Base-by-base conservation (phyloP, 2,888 invertebrate genomes). In the Drosophila heteroneura region DNA sequence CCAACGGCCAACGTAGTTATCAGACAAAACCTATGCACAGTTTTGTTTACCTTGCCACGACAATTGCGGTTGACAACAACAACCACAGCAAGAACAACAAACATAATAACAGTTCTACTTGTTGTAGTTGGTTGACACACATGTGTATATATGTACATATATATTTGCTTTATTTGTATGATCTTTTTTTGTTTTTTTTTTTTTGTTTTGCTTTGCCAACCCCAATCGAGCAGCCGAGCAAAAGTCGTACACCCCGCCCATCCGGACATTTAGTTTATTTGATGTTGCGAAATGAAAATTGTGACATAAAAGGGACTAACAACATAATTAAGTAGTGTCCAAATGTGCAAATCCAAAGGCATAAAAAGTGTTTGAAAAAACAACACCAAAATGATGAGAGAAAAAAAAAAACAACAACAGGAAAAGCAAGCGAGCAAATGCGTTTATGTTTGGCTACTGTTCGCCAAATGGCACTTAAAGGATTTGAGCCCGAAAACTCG, bases 221-320 rank as follows among this genome's bases (percentile, higher is more conserved):
- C 59, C 69, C 49, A 39, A 52, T 28, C 30, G 39, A 39, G 49
- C 52, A 61, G 44, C 47, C 56, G 26, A 73, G 74, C 58, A 57
- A 62, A 63, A 61, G 62, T 63, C 47, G 61, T 47, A 3, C 39
- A 41, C 22, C 51, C 60, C 63, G 41, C 49, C 47, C 58, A 65
- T 9, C 67, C 60, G 81, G 54, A 85, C 90, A 90, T 87, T 87
- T 89, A 83, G 84, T 87, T 87, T 87, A 87, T 87, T 87, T 85
- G 90, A 85, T 89, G 90, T 81, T 82, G 80, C 84, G 74, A 87
- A 87, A 87, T 90, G 90, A 87, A 87, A 90, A 87, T 90, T 87
- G 87, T 87, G 89, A 87, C 87, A 87, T 87, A 90, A 90, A 87
- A 87, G 89, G 87, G 87, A 87, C 90, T 86, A 88, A 90, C 89